Evolutionary conservation across 1,140 invertebrate species (phyloP), one percentile per base, ranked within the genome.

Genomic region (Pomacea maculata): DNA sequence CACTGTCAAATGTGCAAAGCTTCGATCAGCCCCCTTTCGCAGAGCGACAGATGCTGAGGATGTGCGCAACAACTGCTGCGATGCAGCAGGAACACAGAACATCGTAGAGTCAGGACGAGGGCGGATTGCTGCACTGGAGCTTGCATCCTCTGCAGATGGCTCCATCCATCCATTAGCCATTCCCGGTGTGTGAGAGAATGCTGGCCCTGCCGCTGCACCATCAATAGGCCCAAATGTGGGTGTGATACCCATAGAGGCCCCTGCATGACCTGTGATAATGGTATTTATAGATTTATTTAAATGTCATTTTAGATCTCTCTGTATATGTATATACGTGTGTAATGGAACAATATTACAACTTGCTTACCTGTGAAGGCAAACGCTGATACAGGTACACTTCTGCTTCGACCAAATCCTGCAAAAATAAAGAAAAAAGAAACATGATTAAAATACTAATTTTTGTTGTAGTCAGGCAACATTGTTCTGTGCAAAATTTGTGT

Each of bases 361-460:
- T 57, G 55, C 21, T 54, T 67, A 80, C 82, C 82, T 63, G 85
- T 85, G 85, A 88, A 88, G 63, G 84, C 81, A 78, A 88, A 89
- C 15, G 82, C 84, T 80, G 81, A 83, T 63, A 83, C 78, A 79
- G 88, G 82, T 79, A 86, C 81, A 78, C 87, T 87, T 57, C 84
- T 83, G 79, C 87, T 88, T 80, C 83, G 82, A 63, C 82, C 81
- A 85, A 88, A 87, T 25, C 80, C 85, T 85, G 83, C 76, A 72
- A 67, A 61, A 75, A 80, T 63, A 82, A 65, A 80, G 80, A 29
- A 73, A 78, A 34, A 54, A 29, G 64, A 57, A 21, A 76, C 29
- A 45, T 4, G 34, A 45, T 45, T 45, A 45, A 45, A 45, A 45
- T 6, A 45, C 34, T 45, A 2, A 45, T 45, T 45, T 45, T 45